Percentiles rank a stretch among this genome's conserved stretches.
Conservation (phyloP, 1,140 invertebrate genomes). For the Parapsyche elsis region DNA sequence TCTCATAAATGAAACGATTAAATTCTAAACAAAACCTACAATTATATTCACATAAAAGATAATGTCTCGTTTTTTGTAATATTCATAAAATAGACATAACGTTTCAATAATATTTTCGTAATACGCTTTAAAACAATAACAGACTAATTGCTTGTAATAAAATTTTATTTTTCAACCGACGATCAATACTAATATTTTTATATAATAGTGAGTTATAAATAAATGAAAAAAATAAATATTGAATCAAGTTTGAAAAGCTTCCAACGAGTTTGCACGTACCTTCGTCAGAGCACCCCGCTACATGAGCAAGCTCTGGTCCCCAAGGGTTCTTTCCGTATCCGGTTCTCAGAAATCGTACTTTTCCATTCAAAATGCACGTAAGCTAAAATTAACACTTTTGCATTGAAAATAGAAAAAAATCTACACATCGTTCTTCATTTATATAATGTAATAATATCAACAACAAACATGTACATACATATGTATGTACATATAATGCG, state of each 20-base stretch:
- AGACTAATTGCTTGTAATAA: background rate
- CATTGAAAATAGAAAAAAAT: background rate
- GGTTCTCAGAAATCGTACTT: slow-evolving; percentile 13
- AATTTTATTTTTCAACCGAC: background rate
- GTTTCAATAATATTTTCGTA: background rate
- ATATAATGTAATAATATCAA: too few species aligned
- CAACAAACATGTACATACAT: too few species aligned
- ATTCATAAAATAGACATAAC: background rate
- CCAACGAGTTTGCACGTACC: background rate
- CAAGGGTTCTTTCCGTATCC: slow-evolving; percentile 36
- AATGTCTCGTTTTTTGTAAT: background rate
- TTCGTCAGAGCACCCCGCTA: background rate
- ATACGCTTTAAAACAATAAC: background rate
- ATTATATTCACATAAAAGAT: background rate
- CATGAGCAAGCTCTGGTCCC: background rate
- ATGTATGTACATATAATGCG: too few species aligned
- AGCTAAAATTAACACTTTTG: background rate
- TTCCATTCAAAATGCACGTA: slow-evolving; percentile 26
- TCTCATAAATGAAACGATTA: too few species aligned
- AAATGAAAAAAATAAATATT: too few species aligned
- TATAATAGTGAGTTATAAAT: too few species aligned
- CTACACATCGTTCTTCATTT: background rate
- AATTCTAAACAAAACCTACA: background rate
- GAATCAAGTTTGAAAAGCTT: background rate
- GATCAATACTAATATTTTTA: too few species aligned